These are phyloP conservation scores for Poecilia velifera DNA, from an alignment of 2,797 vertebrate genomes.

Conservation along the genomic window DNA sequence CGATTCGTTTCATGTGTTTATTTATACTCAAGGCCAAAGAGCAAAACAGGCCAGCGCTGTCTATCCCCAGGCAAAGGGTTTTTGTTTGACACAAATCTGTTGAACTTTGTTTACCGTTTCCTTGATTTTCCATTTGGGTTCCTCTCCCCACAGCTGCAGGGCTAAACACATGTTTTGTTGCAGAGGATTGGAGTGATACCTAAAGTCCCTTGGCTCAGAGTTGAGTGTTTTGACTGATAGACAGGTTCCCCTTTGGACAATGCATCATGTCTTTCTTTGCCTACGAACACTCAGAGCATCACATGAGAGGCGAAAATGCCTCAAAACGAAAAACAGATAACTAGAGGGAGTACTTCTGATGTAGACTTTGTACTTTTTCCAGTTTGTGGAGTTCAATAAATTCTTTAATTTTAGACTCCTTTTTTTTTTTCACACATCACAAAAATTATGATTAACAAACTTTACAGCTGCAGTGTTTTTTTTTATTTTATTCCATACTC, in stretches of 20 bases:
- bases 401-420: constrained; percentile 10
- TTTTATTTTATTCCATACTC: not conserved
- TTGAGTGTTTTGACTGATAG: constrained; percentile 65
- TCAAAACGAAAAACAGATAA: constrained; percentile 37
- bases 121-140: constrained; percentile 70
- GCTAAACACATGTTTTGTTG: constrained; percentile 64
- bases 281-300: constrained; percentile 36
- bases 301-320: constrained; percentile 40
- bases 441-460: not conserved
- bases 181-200: constrained; percentile 48
- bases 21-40: constrained; percentile 63
- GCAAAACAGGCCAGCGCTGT: constrained; percentile 49
- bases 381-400: constrained; percentile 1
- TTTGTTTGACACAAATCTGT: constrained; percentile 66
- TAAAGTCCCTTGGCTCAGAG: constrained; percentile 64
- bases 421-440: not conserved
- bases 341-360: constrained; percentile 49
- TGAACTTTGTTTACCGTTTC: constrained; percentile 67
- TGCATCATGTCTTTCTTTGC: constrained; percentile 45
- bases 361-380: constrained; percentile 5
- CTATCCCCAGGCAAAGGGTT: constrained; percentile 61
- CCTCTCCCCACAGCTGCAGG: constrained; percentile 66
- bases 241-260: constrained; percentile 61
- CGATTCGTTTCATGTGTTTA: constrained; percentile 71
- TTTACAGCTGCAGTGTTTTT: not conserved